Conservation (phyloP, 2,113 vertebrate genomes). For the Odocoileus virginianus region DNA sequence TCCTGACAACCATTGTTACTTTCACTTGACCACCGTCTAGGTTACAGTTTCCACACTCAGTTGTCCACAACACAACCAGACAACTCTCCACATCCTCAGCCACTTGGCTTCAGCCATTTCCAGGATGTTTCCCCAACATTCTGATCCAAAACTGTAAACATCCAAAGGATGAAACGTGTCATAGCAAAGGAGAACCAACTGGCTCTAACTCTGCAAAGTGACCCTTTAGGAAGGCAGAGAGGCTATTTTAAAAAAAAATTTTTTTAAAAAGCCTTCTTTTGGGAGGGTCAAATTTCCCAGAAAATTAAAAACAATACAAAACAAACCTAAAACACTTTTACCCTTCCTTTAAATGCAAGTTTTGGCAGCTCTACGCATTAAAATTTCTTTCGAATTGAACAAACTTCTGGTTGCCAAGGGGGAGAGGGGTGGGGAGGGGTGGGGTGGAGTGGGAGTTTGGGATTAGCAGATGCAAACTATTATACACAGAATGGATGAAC, state of each 20-base stretch:
- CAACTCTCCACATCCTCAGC: background rate
- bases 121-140: background rate
- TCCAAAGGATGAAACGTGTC: background rate
- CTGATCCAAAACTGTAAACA: background rate
- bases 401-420: background rate
- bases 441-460: background rate
- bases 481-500: background rate
- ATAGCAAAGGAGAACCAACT: background rate
- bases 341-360: background rate
- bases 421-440: background rate
- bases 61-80: background rate
- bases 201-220: background rate
- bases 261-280: background rate
- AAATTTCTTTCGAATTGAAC: background rate
- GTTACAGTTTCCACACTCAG: background rate
- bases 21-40: background rate
- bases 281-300: background rate
- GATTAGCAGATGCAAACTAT: background rate
- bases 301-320: background rate
- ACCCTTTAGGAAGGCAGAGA: background rate
- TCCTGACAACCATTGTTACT: fast-evolving
- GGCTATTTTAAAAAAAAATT: background rate
- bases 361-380: background rate
- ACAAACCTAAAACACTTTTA: background rate
- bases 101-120: background rate